Evolutionary conservation across 2,888 invertebrate species (phyloP), one percentile per base, ranked within the genome.

Genomic region (Acheta domesticus): DNA sequence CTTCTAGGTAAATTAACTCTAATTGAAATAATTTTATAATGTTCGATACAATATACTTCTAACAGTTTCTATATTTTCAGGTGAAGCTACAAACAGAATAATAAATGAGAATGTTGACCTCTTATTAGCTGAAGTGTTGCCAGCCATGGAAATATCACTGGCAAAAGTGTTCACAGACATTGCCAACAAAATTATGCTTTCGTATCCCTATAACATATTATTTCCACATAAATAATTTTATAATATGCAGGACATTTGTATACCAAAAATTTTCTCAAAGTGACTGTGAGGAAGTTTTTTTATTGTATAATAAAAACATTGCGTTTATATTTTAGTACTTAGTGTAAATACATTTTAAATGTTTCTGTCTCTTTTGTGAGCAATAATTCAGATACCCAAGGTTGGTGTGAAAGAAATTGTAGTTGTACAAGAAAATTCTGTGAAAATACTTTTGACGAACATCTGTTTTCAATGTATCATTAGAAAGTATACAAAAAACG

Each of bases 71-170:
- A 16, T 5, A 49, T 20, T 82, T 83, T 50, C 87, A 92, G 92
- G 91, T 74, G 89, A 90, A 0, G 92, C 92, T 12, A 91, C 92
- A 77, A 92, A 92, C 86, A 88, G 89, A 4, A 93, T 93, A 88
- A 92, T 92, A 89, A 92, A 93, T 84, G 89, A 91, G 81, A 92
- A 92, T 84, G 91, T 92, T 0, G 88, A 90, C 78, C 86, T 91
- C 12, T 90, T 93, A 5, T 86, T 93, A 85, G 92, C 93, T 82
- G 91, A 93, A 77, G 86, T 93, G 50, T 91, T 89, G 84, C 93
- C 93, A 0, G 90, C 93, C 50, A 90, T 92, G 76, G 91, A 92
- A 78, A 92, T 93, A 83, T 91, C 91, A 1, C 88, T 89, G 0
- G 89, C 90, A 0, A 90, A 91, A 11, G 88, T 93, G 75, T 88